Evolutionary conservation across 2,888 invertebrate species (phyloP).

Genomic region (Lycaena phlaeas): DNA sequence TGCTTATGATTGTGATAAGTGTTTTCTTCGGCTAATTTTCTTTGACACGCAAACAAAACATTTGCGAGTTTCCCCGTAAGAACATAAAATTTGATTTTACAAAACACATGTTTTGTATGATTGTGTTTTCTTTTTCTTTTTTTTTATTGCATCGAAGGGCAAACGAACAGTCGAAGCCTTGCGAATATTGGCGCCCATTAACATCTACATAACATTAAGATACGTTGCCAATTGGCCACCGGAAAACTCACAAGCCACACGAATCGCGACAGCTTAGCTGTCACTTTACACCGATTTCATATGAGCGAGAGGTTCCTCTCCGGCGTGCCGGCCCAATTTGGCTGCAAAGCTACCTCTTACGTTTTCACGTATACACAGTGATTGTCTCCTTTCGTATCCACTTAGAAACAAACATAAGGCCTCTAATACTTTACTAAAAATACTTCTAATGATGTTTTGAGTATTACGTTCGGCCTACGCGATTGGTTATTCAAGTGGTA

Average conservation of each 20-base stretch:
- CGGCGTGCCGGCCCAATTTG: too few species aligned
- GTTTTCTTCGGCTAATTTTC: background rate
- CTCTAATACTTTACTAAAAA: constrained; percentile 42
- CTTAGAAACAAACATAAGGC: constrained; percentile 56
- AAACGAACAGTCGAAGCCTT: too few species aligned
- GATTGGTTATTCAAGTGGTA: constrained; percentile 22
- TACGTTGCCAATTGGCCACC: too few species aligned
- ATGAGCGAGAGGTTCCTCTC: too few species aligned
- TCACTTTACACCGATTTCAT: too few species aligned
- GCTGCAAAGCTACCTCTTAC: background rate
- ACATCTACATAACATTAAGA: too few species aligned
- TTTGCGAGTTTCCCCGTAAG: constrained; percentile 4
- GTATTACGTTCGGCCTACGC: constrained; percentile 51
- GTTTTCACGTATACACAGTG: background rate
- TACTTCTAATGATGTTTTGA: constrained; percentile 43
- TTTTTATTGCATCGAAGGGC: too few species aligned
- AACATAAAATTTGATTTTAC: constrained; percentile 8
- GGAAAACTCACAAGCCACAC: too few species aligned
- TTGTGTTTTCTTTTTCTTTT: too few species aligned
- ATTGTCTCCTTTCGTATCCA: constrained; percentile 35
- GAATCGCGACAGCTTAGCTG: too few species aligned
- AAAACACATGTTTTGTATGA: too few species aligned
- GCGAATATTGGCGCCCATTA: too few species aligned
- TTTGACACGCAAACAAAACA: background rate
- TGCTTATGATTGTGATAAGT: constrained; percentile 1